Evolutionary conservation across 2,113 vertebrate genomes (phyloP).

Genomic region (Coreoperca whiteheadi): DNA sequence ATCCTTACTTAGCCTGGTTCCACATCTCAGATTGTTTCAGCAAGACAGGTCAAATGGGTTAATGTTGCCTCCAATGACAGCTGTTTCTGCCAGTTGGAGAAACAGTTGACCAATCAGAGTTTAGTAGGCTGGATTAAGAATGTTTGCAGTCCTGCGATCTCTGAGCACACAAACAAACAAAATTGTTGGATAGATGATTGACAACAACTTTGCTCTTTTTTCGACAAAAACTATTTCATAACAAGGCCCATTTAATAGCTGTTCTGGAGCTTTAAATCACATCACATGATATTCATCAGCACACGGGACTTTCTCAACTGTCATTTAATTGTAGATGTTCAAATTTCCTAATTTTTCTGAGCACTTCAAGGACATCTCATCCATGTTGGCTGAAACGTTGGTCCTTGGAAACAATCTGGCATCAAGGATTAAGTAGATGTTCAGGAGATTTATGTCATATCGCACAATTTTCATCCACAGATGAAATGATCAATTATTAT

Average conservation of each 20-base stretch:
- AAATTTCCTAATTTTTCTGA: not conserved
- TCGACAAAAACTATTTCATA: not conserved
- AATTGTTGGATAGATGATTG: not conserved
- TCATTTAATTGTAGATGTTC: not conserved
- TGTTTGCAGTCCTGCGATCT: not conserved
- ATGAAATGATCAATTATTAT: not conserved
- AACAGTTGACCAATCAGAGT: not conserved
- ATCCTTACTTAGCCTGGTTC: not conserved
- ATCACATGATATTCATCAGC: not conserved
- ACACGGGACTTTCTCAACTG: not conserved
- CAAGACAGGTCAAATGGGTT: not conserved
- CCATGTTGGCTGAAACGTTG: not conserved
- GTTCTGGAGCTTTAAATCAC: not conserved
- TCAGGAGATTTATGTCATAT: not conserved
- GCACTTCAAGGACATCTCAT: not conserved
- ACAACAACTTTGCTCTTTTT: not conserved
- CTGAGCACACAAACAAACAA: not conserved
- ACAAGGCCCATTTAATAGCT: not conserved
- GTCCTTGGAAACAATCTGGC: not conserved
- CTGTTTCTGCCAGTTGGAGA: too few species aligned
- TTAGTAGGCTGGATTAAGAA: not conserved
- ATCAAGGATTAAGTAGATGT: not conserved
- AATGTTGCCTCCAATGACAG: not conserved
- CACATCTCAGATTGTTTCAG: not conserved
- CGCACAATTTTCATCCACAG: not conserved